These are phyloP conservation scores for Nannoperca obscura DNA, from an alignment of 2,797 vertebrate genomes.

Conservation along the genomic window DNA sequence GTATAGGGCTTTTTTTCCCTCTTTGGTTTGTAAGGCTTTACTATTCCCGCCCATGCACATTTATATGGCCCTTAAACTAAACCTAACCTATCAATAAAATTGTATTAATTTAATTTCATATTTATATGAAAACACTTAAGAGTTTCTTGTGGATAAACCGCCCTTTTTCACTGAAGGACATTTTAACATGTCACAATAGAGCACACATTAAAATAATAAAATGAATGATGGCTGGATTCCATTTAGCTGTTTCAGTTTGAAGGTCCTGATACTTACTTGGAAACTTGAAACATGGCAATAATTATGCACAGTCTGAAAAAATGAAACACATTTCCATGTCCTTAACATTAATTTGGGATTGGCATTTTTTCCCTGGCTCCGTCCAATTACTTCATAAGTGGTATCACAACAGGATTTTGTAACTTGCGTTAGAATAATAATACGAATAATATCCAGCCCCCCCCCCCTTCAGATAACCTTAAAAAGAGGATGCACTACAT, in stretches of 20 bases:
- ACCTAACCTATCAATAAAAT: neutral
- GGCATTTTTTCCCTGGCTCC: slow-evolving; percentile 19
- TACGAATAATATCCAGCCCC: slow-evolving; percentile 3
- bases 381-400: neutral
- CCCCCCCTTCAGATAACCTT: neutral
- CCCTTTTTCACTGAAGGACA: neutral
- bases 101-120: neutral
- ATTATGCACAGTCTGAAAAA: neutral
- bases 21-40: neutral
- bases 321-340: neutral
- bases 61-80: neutral
- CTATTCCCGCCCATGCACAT: neutral
- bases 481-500: neutral
- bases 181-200: neutral
- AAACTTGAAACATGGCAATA: neutral
- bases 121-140: neutral
- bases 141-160: neutral
- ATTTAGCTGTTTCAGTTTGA: neutral
- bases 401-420: neutral
- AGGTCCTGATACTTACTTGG: neutral
- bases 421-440: neutral
- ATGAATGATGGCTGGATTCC: neutral
- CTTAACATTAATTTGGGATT: neutral
- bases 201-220: neutral
- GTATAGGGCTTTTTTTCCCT: neutral